phyloP scores from a whole-genome alignment of 2,888 invertebrate species.

The Cephonodes hylas region DNA sequence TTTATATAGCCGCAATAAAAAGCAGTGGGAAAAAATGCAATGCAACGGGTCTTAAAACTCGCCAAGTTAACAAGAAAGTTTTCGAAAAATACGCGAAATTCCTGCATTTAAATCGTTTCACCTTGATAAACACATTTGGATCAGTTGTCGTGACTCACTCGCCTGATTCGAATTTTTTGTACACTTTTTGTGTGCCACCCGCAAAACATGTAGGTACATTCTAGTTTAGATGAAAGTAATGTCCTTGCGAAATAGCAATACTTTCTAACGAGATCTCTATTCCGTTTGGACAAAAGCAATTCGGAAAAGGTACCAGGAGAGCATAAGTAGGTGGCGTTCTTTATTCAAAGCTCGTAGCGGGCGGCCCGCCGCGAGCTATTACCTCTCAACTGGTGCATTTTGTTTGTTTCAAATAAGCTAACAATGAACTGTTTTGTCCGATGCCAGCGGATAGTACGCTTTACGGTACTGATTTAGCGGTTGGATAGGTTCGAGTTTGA shows the following conservation, averaged over 20 bases:
- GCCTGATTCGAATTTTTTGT: background rate
- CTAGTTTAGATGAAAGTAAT: background rate
- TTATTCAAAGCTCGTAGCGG: conserved; percentile 11
- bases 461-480: conserved; percentile 54
- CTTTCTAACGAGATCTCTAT: background rate
- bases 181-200: background rate
- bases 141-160: background rate
- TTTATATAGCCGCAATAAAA: background rate
- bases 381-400: conserved; percentile 10
- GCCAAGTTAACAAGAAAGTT: background rate
- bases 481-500: conserved; percentile 52
- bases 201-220: background rate
- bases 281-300: conserved; percentile 8
- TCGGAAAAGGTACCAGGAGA: conserved; percentile 9
- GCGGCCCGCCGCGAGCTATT: background rate
- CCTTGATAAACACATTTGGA: background rate
- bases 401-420: conserved; percentile 23
- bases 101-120: background rate
- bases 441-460: conserved; percentile 38
- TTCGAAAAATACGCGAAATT: conserved; percentile 6
- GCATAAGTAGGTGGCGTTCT: conserved; percentile 11
- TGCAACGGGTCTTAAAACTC: background rate
- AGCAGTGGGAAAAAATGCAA: background rate
- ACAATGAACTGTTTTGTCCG: conserved; percentile 34
- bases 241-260: background rate